A percentile compares a stretch with the other conserved stretches of the same genome.
These are phyloP conservation scores for Ommatoiulus sabulosus DNA, from an alignment of 2,888 invertebrate species.

Conservation along the genomic window DNA sequence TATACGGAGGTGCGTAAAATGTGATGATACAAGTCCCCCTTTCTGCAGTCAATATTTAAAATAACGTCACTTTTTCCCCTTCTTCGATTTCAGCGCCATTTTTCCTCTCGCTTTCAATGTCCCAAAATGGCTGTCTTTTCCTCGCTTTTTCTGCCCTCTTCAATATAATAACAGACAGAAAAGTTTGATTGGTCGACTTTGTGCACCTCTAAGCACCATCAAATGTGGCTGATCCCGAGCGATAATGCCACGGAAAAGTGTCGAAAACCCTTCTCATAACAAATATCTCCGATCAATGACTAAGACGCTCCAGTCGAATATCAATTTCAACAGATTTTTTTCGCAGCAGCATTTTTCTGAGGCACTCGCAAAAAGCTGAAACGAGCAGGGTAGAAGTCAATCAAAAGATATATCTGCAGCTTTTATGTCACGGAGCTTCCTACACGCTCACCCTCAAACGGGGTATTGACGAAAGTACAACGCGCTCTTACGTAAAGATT, in stretches of 20 bases:
- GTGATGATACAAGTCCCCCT: too few relatives aligned
- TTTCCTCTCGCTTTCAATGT: neutral
- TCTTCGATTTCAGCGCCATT: neutral
- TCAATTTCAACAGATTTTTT: neutral
- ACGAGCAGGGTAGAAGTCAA: constrained; percentile 26
- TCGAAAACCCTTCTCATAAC: constrained; percentile 4
- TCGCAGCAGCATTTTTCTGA: neutral
- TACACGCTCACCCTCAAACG: neutral
- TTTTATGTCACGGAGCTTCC: constrained; percentile 23
- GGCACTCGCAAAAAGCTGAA: neutral
- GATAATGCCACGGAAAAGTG: constrained; percentile 1
- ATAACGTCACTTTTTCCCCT: neutral
- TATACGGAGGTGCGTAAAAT: too few relatives aligned
- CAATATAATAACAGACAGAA: neutral
- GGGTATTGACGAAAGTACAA: constrained; percentile 18
- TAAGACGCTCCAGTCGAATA: constrained; percentile 26
- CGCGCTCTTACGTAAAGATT: neutral
- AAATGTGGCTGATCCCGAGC: constrained; percentile 10
- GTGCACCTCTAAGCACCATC: constrained; percentile 28
- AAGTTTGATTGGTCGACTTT: constrained; percentile 12
- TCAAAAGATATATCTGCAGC: neutral
- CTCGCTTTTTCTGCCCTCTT: neutral
- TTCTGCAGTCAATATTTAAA: too few relatives aligned
- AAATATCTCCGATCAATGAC: constrained; percentile 16
- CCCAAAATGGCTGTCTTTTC: neutral